A percentile compares a stretch with the other conserved stretches of the same genome.
Conservation (phyloP, 2,113 vertebrate species). For the Hippocampus comes region DNA sequence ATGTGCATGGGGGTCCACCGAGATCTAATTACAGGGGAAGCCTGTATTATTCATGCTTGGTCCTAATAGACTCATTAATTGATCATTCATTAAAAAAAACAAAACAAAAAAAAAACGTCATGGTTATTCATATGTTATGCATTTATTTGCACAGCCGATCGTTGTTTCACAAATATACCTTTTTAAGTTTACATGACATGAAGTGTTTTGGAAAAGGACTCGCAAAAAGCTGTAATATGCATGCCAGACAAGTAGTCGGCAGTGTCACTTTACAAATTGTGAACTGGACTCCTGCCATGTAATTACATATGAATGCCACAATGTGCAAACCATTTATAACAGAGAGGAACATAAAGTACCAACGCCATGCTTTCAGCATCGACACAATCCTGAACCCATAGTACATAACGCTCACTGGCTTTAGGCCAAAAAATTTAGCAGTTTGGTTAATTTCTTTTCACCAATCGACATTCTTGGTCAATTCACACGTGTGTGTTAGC, state of each 20-base stretch:
- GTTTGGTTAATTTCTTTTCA: no score
- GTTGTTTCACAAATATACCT: conserved; percentile 68
- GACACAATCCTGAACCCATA: not conserved
- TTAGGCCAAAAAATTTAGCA: no score
- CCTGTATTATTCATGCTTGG: conserved; percentile 64
- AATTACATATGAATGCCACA: not conserved
- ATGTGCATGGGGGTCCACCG: conserved; percentile 53
- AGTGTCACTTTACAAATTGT: not conserved
- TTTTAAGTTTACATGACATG: conserved; percentile 39
- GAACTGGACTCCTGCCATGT: no score
- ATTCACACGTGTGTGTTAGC: no score
- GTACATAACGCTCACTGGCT: not conserved
- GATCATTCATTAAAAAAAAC: conserved; percentile 42
- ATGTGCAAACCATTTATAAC: not conserved
- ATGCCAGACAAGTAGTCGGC: not conserved
- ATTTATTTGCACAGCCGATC: conserved; percentile 65
- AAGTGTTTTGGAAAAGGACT: not conserved
- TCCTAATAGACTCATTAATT: conserved; percentile 70
- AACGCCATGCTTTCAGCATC: not conserved
- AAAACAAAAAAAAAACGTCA: conserved; percentile 31
- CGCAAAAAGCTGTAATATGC: not conserved
- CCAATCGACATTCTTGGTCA: no score
- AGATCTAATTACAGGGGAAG: conserved; percentile 65
- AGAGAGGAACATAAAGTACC: not conserved
- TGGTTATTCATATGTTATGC: conserved; percentile 48